Evolutionary conservation across 1,140 invertebrate genomes (phyloP), one percentile per base, ranked within the genome.

Genomic region (Leptopilina clavipes): DNA sequence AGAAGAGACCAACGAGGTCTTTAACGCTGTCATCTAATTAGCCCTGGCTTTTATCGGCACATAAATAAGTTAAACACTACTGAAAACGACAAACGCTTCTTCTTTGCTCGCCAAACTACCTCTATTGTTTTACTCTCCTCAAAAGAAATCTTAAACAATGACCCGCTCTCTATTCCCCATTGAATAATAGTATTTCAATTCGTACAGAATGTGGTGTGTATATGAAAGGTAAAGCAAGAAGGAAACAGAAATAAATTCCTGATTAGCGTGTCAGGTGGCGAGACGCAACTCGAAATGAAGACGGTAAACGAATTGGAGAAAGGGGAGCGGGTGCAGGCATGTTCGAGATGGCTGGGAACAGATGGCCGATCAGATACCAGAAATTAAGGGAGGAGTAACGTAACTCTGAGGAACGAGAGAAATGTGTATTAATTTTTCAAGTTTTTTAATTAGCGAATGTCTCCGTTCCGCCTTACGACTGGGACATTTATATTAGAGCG

Each of bases 351-450:
- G 84, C 81, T 85, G 84, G 88, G 82, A 90, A 90, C 89, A 90
- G 89, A 90, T 90, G 89, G 89, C 86, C 85, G 87, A 90, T 90
- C 89, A 90, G 89, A 90, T 90, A 90, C 86, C 86, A 86, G 84
- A 89, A 87, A 90, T 89, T 90, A 89, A 90, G 87, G 85, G 86
- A 85, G 77, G 75, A 84, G 86, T 85, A 84, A 86, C 83, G 86
- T 81, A 86, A 87, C 82, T 78, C 83, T 75, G 75, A 81, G 83
- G 76, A 81, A 83, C 82, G 83, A 88, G 88, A 90, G 86, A 90
- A 90, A 90, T 91, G 89, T 91, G 88, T 90, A 90, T 91, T 91
- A 90, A 91, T 91, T 91, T 91, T 91, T 91, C 90, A 91, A 91
- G 90, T 91, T 91, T 91, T 91, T 91, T 91, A 91, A 91, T 91